These are phyloP conservation scores for Hemicordylus capensis DNA, from an alignment of 2,113 vertebrate genomes.

Conservation along the genomic window DNA sequence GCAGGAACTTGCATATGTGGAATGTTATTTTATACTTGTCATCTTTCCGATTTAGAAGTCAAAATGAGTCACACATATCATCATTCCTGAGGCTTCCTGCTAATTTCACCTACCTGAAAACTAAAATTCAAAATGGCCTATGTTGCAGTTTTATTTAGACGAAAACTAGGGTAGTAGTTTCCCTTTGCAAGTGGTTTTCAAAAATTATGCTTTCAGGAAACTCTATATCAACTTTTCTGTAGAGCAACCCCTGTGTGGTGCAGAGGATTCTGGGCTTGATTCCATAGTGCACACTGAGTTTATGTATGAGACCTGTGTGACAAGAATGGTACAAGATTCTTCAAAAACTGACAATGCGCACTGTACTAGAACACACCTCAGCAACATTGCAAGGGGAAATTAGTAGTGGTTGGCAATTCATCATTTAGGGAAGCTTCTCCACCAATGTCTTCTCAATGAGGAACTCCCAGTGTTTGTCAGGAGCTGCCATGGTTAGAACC, in stretches of 20 bases:
- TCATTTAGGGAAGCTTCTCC: background rate
- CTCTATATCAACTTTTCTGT: background rate
- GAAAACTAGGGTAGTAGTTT: background rate
- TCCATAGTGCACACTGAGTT: background rate
- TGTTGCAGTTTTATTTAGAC: slow-evolving; percentile 8
- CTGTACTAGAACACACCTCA: background rate
- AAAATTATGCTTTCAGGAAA: background rate
- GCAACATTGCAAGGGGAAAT: background rate
- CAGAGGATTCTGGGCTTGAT: background rate
- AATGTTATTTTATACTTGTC: background rate
- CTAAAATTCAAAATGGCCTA: background rate
- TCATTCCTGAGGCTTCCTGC: background rate
- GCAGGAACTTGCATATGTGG: slow-evolving; percentile 13
- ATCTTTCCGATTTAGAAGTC: slow-evolving; percentile 22
- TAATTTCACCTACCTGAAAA: background rate
- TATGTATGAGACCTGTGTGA: background rate
- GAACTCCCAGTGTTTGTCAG: background rate
- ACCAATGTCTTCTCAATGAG: background rate
- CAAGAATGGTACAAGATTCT: background rate
- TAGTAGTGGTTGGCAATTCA: background rate
- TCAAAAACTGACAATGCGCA: background rate
- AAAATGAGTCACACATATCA: background rate
- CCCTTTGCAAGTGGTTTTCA: background rate
- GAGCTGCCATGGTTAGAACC: too few relatives aligned
- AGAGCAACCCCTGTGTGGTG: background rate